Percentiles rank a stretch among this genome's conserved stretches.
Conservation (phyloP, 2,797 vertebrate species). For the Uromys caudimaculatus region DNA sequence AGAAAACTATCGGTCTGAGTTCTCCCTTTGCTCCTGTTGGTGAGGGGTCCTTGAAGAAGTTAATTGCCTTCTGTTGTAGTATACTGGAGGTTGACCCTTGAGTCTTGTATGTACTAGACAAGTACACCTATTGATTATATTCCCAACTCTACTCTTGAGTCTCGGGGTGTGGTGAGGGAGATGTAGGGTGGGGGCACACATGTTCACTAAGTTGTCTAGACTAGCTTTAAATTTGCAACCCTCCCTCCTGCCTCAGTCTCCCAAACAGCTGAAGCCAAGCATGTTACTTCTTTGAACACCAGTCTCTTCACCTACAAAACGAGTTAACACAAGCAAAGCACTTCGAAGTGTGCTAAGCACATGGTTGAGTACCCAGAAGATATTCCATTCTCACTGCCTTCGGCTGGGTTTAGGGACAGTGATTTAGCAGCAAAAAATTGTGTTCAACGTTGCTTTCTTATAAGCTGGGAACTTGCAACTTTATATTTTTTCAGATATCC, state of each 20-base stretch:
- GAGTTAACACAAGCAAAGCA: background rate
- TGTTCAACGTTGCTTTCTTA: conserved; percentile 9
- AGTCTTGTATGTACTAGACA: background rate
- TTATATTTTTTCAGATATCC: background rate
- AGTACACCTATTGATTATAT: background rate
- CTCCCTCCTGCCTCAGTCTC: background rate
- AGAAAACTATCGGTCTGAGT: background rate
- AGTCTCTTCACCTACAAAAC: conserved; percentile 23
- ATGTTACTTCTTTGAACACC: background rate
- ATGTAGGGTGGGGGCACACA: background rate
- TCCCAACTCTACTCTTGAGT: background rate
- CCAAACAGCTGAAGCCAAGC: background rate
- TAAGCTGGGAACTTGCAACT: conserved; percentile 42
- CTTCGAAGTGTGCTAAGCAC: background rate
- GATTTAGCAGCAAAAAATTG: conserved; percentile 4
- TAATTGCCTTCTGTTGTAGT: background rate
- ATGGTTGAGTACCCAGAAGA: background rate
- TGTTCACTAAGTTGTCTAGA: background rate
- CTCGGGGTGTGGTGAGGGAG: too few relatives aligned
- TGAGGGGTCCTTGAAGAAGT: background rate
- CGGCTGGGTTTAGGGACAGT: background rate
- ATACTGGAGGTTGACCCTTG: background rate
- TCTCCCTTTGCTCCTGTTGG: background rate
- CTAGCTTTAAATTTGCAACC: background rate
- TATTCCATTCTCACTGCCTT: background rate